Evolutionary conservation across 2,113 vertebrate genomes (phyloP), one percentile per base, ranked within the genome.

Genomic region (Thryonomys swinderianus): DNA sequence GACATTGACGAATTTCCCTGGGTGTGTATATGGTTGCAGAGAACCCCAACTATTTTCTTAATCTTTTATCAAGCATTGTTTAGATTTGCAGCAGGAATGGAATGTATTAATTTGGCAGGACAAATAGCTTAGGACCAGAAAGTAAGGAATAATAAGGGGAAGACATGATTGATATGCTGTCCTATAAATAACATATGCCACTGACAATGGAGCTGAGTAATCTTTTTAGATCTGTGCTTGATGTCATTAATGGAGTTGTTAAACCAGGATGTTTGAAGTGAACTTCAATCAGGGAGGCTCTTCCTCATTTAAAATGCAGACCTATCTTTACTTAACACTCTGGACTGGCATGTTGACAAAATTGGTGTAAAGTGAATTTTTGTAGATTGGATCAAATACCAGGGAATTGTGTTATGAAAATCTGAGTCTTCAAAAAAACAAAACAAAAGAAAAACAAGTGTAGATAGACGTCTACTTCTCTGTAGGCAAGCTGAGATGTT

Each of bases 1-100:
- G 98, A 95, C 96, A 88, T 94, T 98, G 98, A 98, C 98, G 98
- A 98, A 98, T 98, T 98, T 98, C 97, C 97, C 98, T 98, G 97
- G 87, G 61, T 97, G 91, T 93, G 86, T 95, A 87, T 95, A 95
- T 8, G 87, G 97, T 97, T 98, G 87, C 91, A 97, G 95, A 98
- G 98, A 98, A 45, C 92, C 42, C 93, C 91, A 96, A 94, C 97
- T 97, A 87, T 98, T 98, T 97, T 97, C 96, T 97, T 96, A 95
- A 97, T 98, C 89, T 97, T 95, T 97, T 97, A 95, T 98, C 96
- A 98, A 88, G 91, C 93, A 81, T 96, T 97, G 69, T 94, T 98
- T 73, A 92, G 96, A 96, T 95, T 97, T 95, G 96, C 71, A 92
- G 94, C 93, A 82, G 83, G 6, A 27, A 71, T 59, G 80, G 88